These are phyloP conservation scores for Promerops cafer DNA, from an alignment of 2,113 vertebrate species.

Conservation along the genomic window DNA sequence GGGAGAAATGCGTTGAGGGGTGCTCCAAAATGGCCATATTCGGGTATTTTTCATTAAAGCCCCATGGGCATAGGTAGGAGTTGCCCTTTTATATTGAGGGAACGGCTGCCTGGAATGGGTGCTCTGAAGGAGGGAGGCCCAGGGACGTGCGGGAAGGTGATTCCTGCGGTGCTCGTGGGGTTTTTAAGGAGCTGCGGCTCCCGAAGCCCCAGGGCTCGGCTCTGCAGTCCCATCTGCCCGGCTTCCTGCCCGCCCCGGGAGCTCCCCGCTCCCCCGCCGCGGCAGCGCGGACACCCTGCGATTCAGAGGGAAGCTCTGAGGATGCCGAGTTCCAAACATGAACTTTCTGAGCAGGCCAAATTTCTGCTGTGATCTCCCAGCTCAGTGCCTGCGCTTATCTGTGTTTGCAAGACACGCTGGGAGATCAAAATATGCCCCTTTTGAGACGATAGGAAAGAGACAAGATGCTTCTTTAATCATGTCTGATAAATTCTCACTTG, in stretches of 20 bases:
- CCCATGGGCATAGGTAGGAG: not conserved
- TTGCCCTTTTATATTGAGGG: not conserved
- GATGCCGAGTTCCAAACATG: constrained; percentile 40
- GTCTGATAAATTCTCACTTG: constrained; percentile 72
- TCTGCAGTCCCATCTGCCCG: not conserved
- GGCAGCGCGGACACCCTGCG: not conserved
- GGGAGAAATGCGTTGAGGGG: not conserved
- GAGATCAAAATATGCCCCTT: constrained; percentile 68
- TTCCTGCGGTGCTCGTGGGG: rapidly evolving
- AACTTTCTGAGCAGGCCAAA: constrained; percentile 36
- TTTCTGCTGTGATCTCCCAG: constrained; percentile 35
- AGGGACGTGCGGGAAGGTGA: rapidly evolving
- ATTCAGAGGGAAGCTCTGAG: constrained; percentile 23
- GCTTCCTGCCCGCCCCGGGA: not conserved
- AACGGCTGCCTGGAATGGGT: not conserved
- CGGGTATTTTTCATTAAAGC: not conserved
- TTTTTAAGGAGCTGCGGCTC: not conserved
- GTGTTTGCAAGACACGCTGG: constrained; percentile 34
- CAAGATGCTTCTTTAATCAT: constrained; percentile 73
- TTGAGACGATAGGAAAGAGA: constrained; percentile 65
- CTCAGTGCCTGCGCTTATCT: constrained; percentile 18
- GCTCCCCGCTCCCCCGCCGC: rapidly evolving
- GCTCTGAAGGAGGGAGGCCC: not conserved
- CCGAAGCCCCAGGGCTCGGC: not conserved
- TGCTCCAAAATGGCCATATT: not conserved